These are phyloP conservation scores for Anolis sagrei DNA, from an alignment of 2,113 vertebrate genomes.

Conservation along the genomic window DNA sequence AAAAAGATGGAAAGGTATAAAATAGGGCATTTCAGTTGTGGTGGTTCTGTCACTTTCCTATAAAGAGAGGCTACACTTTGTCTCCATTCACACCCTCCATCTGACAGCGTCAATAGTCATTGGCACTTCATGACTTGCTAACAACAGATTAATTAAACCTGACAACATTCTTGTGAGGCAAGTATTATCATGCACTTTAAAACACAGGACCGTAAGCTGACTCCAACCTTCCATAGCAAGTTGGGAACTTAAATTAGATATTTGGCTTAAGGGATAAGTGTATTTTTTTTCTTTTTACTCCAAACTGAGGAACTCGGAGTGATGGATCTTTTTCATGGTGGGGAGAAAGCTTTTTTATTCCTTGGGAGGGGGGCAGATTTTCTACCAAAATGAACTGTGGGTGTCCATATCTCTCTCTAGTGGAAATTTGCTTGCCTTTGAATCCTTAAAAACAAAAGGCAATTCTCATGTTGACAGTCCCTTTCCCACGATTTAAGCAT, in stretches of 20 bases:
- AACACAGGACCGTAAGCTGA: background rate
- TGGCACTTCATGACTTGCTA: background rate
- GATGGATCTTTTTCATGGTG: background rate
- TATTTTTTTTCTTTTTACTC: background rate
- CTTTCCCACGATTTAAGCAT: too few species aligned
- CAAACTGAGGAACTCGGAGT: background rate
- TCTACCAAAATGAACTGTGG: too few species aligned
- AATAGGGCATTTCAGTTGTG: background rate
- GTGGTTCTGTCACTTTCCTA: background rate
- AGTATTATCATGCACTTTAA: constrained; percentile 8
- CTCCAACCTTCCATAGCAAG: background rate
- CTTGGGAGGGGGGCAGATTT: too few species aligned
- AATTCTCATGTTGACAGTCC: too few species aligned
- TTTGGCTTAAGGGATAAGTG: background rate
- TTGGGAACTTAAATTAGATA: background rate
- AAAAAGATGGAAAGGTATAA: constrained; percentile 1
- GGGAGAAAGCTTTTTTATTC: too few species aligned
- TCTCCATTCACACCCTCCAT: background rate
- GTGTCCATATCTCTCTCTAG: too few species aligned
- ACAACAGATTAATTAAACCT: constrained; percentile 30
- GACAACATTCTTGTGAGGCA: constrained; percentile 7
- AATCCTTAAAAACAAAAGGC: too few species aligned
- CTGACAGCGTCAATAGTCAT: background rate
- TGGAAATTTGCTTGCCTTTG: too few species aligned
- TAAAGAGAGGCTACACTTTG: background rate